These are phyloP conservation scores for Zalophus californianus DNA, from an alignment of 2,797 vertebrate species.

Conservation along the genomic window DNA sequence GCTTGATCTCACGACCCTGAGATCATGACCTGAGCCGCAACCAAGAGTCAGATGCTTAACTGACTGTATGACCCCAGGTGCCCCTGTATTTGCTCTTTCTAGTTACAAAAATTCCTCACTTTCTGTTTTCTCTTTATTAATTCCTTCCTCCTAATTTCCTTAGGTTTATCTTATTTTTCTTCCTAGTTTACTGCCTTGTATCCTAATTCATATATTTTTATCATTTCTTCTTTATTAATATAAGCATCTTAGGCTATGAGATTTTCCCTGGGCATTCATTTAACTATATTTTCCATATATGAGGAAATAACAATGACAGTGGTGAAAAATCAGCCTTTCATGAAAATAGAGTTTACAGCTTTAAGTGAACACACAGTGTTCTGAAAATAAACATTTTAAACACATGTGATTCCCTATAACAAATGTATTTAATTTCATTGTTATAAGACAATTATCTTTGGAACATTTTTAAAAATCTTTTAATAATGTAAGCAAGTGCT, in stretches of 20 bases:
- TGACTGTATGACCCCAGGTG: not conserved
- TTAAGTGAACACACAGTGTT: not conserved
- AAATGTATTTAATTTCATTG: not conserved
- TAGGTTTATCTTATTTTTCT: not conserved
- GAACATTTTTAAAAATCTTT: not conserved
- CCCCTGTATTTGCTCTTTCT: not conserved
- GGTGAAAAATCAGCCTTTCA: not conserved
- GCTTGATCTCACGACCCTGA: no score
- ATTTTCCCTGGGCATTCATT: not conserved
- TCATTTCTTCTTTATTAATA: slow-evolving; percentile 17
- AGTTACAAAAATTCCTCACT: not conserved
- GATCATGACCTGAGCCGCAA: no score
- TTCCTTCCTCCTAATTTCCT: not conserved
- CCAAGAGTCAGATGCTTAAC: no score
- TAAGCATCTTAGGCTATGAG: not conserved
- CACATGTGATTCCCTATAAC: not conserved
- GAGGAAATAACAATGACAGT: not conserved
- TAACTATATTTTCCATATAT: not conserved
- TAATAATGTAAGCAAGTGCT: not conserved
- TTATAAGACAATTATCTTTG: not conserved
- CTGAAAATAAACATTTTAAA: not conserved
- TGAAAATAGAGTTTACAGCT: not conserved
- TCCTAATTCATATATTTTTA: not conserved
- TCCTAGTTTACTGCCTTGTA: not conserved
- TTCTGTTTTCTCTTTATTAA: not conserved